A percentile compares a stretch with the other conserved stretches of the same genome.
Evolutionary conservation across 2,888 invertebrate species (phyloP).

Genomic region (Labia minor): DNA sequence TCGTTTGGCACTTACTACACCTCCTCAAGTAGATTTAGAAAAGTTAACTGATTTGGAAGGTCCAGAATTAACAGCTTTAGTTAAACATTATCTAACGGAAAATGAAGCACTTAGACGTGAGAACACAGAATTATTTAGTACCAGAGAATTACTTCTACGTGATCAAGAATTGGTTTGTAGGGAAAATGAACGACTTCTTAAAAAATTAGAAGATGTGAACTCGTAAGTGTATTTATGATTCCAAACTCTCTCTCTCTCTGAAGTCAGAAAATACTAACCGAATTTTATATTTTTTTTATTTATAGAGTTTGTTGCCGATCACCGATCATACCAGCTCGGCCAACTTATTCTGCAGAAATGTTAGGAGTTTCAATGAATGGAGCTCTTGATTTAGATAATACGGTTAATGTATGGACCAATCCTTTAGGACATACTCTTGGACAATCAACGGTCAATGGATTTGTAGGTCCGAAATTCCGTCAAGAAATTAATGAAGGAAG

Average conservation of each 20-base stretch:
- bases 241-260: too few relatives aligned
- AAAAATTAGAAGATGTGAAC: conserved; percentile 79
- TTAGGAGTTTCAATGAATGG: conserved; percentile 34
- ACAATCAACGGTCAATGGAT: background rate
- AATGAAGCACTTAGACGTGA: conserved; percentile 68
- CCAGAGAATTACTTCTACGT: conserved; percentile 66
- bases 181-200: conserved; percentile 79
- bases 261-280: too few relatives aligned
- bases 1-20: conserved; percentile 36
- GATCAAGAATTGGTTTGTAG: conserved; percentile 84
- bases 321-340: conserved; percentile 66
- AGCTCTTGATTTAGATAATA: conserved; percentile 31
- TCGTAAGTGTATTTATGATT: conserved; percentile 56
- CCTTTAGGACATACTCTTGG: conserved; percentile 33
- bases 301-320: conserved; percentile 69
- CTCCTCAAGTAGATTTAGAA: conserved; percentile 57
- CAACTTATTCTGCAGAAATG: conserved; percentile 54
- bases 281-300: too few relatives aligned
- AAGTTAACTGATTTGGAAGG: conserved; percentile 63
- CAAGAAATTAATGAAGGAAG: conserved; percentile 29
- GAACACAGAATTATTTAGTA: conserved; percentile 71
- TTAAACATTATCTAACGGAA: conserved; percentile 75
- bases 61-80: conserved; percentile 69
- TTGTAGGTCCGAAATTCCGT: conserved; percentile 22
- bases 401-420: conserved; percentile 62